Percentiles rank a stretch among this genome's conserved stretches.
Evolutionary conservation across 1,140 invertebrate species (phyloP).

Genomic region (Tribolium madens): DNA sequence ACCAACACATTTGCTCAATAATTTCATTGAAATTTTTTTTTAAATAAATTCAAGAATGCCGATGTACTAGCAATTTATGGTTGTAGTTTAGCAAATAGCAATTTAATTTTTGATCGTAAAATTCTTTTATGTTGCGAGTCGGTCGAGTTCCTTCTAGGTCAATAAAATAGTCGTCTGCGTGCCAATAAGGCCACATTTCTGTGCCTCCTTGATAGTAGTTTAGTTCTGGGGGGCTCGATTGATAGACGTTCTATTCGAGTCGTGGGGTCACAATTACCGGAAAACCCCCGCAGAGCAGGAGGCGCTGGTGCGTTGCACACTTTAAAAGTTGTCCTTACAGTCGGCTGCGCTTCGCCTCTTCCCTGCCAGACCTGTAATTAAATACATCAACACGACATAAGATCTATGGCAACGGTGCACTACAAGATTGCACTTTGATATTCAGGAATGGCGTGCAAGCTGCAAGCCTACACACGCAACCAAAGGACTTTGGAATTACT

Average conservation of each 20-base stretch:
- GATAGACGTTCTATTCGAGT: slow-evolving; percentile 14
- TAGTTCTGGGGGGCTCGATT: slow-evolving; percentile 4
- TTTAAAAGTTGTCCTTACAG: slow-evolving; percentile 40
- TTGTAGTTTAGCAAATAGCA: too few species aligned
- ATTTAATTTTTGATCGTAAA: too few species aligned
- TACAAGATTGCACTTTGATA: slow-evolving; percentile 46
- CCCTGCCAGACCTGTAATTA: slow-evolving; percentile 43
- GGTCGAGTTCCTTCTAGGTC: not conserved
- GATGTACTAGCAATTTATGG: too few species aligned
- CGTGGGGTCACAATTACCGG: slow-evolving; percentile 31
- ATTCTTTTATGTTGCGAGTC: too few species aligned
- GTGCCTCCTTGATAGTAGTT: not conserved
- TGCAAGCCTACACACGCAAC: slow-evolving; percentile 40
- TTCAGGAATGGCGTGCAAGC: slow-evolving; percentile 42
- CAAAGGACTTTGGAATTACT: too few species aligned
- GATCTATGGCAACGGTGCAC: slow-evolving; percentile 45
- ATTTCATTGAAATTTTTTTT: not conserved
- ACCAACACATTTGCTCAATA: not conserved
- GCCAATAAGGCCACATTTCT: not conserved
- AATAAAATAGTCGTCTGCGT: not conserved
- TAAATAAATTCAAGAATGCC: too few species aligned
- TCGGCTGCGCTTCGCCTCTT: slow-evolving; percentile 41
- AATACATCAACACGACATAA: slow-evolving; percentile 46
- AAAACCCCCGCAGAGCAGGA: slow-evolving; percentile 34
- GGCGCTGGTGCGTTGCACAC: slow-evolving; percentile 29